Evolutionary conservation across 1,140 invertebrate species (phyloP), one percentile per base, ranked within the genome.

Genomic region (Globodera rostochiensis): DNA sequence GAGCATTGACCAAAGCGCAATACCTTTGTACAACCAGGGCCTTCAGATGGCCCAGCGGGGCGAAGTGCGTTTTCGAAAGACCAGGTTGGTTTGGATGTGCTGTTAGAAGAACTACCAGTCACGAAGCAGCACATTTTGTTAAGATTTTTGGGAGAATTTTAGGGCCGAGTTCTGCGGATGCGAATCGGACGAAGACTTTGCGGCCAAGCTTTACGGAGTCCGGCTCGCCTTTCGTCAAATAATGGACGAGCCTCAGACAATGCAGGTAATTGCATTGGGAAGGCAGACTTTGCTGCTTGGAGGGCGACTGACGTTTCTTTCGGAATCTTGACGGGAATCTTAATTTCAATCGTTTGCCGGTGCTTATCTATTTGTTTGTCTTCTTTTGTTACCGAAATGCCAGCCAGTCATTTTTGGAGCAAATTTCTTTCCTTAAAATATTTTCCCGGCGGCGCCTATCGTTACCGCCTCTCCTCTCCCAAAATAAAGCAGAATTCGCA

Each of bases 111-210:
- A 15, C 74, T 11, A 74, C 3, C n/a, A 53, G 11, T 25, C 60
- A 76, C 60, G 13, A 71, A 71, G 69, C 1, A 6, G 69, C 15
- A 21, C 21, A 71, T 11, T 13, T 36, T 71, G 19, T 36, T 36
- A 36, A 36, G 36, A 36, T 36, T 36, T 36, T 36, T 36, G 36
- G 1, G 36, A 2, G 36, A 36, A 73, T 82, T 86, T 84, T 73
- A 85, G 85, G 25, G 75, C 86, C 19, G 86, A 87, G 36, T 50
- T 86, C 36, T 82, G 86, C 73, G 78, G 70, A 2, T 87, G 86
- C 50, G 86, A 88, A 49, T 77, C 73, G 6, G 85, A 69, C 19
- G 15, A 66, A 36, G 85, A 86, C 66, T 86, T 86, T 77, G 84
- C 86, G 6, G 84, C 86, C 8, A 86, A 86, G 73, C 74, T 86